Evolutionary conservation across 2,113 vertebrate genomes (phyloP).

Genomic region (Conger conger): DNA sequence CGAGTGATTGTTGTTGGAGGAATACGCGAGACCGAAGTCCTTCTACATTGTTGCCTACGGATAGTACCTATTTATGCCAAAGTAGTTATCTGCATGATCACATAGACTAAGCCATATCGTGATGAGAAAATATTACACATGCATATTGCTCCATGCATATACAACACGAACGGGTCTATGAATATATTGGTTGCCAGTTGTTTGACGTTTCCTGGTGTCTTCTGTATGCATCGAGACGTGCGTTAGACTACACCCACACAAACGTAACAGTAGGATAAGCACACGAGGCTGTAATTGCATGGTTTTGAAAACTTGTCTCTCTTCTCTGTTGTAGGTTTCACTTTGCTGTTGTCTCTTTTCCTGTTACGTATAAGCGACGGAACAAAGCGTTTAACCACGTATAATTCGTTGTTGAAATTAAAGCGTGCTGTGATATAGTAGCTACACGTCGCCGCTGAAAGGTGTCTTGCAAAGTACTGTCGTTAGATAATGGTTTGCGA

Average conservation of each 20-base stretch:
- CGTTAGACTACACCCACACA: background rate
- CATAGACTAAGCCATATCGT: background rate
- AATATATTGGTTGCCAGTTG: background rate
- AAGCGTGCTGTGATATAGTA: background rate
- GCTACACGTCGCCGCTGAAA: background rate
- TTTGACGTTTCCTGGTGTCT: background rate
- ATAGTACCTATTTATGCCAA: background rate
- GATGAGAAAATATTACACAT: background rate
- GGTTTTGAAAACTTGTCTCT: background rate
- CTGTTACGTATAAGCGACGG: background rate
- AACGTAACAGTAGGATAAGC: background rate
- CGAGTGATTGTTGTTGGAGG: background rate
- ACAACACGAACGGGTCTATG: background rate
- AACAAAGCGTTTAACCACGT: background rate
- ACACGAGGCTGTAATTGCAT: background rate
- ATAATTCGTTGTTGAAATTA: background rate
- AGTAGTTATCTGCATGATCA: background rate
- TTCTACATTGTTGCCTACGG: background rate
- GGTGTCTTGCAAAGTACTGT: background rate
- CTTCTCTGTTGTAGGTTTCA: background rate
- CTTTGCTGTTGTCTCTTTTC: background rate
- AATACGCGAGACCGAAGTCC: background rate
- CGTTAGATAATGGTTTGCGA: background rate
- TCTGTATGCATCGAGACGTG: background rate
- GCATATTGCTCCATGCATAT: background rate